phyloP scores from a whole-genome alignment of 1,140 invertebrate species.

The Tribolium madens region DNA sequence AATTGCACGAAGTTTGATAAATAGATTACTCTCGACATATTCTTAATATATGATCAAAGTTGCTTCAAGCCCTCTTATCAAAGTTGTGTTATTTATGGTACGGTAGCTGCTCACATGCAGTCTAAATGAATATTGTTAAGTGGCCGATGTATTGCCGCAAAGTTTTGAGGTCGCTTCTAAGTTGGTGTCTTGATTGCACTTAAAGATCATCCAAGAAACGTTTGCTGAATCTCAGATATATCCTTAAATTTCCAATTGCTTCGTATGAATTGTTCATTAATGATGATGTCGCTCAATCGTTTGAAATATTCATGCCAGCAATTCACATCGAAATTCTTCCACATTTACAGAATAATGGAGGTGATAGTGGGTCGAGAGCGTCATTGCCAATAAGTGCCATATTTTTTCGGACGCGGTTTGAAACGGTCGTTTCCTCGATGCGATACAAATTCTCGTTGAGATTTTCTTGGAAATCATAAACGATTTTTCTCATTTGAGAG shows the following conservation, averaged over 20 bases:
- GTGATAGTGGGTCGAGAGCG: slow-evolving; percentile 1
- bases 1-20: slow-evolving; percentile 36
- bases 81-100: slow-evolving; percentile 31
- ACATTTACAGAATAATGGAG: slow-evolving; percentile 30
- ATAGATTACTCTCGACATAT: slow-evolving; percentile 18
- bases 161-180: slow-evolving; percentile 19
- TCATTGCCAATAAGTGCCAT: slow-evolving; percentile 38
- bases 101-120: slow-evolving; percentile 15
- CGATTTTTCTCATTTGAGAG: slow-evolving; percentile 34
- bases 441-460: slow-evolving; percentile 27
- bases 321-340: slow-evolving; percentile 40
- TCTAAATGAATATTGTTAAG: slow-evolving; percentile 30
- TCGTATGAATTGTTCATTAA: slow-evolving; percentile 52
- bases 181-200: slow-evolving; percentile 1
- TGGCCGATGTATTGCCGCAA: slow-evolving; percentile 15
- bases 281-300: slow-evolving; percentile 13
- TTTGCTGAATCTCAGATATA: slow-evolving; percentile 8
- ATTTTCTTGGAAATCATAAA: slow-evolving; percentile 16
- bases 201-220: slow-evolving; percentile 8
- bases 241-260: not conserved
- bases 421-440: slow-evolving; percentile 1
- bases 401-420: not conserved
- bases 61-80: slow-evolving; percentile 26
- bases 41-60: slow-evolving; percentile 38
- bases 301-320: slow-evolving; percentile 53